Percentiles rank a stretch among this genome's conserved stretches.
phyloP scores from a whole-genome alignment of 30 jellyfish, hydroid and myxozoan species.

The Cassiopea andromeda region DNA sequence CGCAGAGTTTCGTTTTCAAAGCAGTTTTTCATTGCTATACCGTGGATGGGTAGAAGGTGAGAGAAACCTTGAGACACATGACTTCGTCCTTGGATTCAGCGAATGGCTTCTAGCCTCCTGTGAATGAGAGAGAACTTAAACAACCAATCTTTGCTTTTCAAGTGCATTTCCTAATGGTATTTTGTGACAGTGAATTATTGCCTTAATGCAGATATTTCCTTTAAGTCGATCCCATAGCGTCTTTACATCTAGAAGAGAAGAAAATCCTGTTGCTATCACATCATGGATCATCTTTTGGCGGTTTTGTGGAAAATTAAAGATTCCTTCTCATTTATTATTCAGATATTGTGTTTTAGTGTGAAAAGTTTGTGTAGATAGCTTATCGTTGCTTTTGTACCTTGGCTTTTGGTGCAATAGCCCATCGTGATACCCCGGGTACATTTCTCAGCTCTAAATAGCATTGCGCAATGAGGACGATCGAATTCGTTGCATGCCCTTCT shows the following conservation, averaged over 20 bases:
- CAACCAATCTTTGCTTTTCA: too few relatives aligned
- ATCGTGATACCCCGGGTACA: not conserved
- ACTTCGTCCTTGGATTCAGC: too few relatives aligned
- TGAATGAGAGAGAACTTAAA: too few relatives aligned
- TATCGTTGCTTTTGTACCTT: not conserved
- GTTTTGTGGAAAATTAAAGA: not conserved
- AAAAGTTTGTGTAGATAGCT: not conserved
- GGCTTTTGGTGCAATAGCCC: not conserved
- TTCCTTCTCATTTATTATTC: not conserved
- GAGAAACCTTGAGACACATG: too few relatives aligned
- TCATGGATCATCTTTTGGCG: constrained; percentile 6
- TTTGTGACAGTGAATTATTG: not conserved
- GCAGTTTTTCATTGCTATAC: too few relatives aligned
- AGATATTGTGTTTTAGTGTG: not conserved
- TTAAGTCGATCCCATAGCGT: constrained; percentile 65
- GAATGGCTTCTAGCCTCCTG: too few relatives aligned
- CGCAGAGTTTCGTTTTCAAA: too few relatives aligned
- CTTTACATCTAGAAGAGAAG: constrained; percentile 13
- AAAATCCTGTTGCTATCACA: not conserved
- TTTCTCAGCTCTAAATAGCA: not conserved
- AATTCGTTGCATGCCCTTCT: not conserved
- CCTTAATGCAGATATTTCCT: not conserved
- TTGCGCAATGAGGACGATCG: not conserved
- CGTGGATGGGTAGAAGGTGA: too few relatives aligned
- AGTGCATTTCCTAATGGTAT: too few relatives aligned